Conservation (phyloP, 2,113 vertebrate species). For the Crotalus viridis region DNA sequence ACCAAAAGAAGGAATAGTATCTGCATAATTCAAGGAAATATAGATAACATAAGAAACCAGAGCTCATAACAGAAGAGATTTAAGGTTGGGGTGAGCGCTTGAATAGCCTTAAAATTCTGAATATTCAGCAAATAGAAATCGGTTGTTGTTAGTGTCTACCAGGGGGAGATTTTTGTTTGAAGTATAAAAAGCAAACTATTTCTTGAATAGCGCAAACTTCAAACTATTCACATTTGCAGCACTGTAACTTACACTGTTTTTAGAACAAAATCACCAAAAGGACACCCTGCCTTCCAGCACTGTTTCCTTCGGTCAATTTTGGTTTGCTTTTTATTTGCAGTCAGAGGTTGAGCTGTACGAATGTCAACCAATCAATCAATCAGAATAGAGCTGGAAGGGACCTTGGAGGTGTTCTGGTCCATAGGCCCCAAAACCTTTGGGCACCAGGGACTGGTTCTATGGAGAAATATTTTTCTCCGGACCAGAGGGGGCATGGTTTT, state of each 20-base stretch:
- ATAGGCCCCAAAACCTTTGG: too few relatives aligned
- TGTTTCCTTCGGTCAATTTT: not conserved
- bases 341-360: too few relatives aligned
- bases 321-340: not conserved
- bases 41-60: not conserved
- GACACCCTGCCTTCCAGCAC: not conserved
- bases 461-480: too few relatives aligned
- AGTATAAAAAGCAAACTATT: not conserved
- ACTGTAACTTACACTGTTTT: not conserved
- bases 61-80: not conserved
- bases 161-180: not conserved
- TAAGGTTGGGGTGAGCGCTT: not conserved
- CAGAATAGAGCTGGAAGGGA: not conserved
- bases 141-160: not conserved
- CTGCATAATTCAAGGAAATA: not conserved
- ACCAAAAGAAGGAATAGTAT: not conserved
- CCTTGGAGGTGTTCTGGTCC: not conserved
- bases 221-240: not conserved
- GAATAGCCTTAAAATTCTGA: not conserved
- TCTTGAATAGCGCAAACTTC: not conserved
- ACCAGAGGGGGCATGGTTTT: too few relatives aligned
- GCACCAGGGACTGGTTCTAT: too few relatives aligned
- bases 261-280: not conserved
- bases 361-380: not conserved
- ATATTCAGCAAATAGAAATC: not conserved